Conservation (phyloP, 2,113 vertebrate genomes). For the Orycteropus afer region DNA sequence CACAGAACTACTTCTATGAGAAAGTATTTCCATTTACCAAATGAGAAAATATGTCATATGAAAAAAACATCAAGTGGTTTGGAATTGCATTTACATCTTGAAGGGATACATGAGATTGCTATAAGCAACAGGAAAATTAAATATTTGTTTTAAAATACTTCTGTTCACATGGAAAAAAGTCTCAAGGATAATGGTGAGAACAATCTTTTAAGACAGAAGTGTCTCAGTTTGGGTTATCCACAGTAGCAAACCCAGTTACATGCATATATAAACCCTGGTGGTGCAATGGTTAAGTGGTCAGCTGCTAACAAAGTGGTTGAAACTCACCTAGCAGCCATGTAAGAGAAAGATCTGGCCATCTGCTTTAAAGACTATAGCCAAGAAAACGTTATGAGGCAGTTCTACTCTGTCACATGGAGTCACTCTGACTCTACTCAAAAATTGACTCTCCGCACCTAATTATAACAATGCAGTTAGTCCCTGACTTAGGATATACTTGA, state of each 20-base stretch:
- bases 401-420: neutral
- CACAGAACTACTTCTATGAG: neutral
- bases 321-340: neutral
- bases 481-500: no score
- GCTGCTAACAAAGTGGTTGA: neutral
- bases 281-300: no score
- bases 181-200: neutral
- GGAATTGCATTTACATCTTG: neutral
- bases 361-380: neutral
- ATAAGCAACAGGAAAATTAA: neutral
- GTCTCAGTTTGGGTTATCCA: neutral
- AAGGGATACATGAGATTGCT: neutral
- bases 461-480: neutral
- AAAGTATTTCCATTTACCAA: neutral
- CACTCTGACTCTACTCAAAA: neutral
- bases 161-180: neutral
- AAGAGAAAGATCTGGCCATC: neutral
- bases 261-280: neutral
- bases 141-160: neutral
- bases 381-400: neutral
- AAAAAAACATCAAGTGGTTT: neutral
- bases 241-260: neutral
- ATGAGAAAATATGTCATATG: neutral
- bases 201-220: neutral
- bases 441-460: neutral